Base-by-base conservation (phyloP, 2,888 invertebrate species). In the Netelia fuscicornis region DNA sequence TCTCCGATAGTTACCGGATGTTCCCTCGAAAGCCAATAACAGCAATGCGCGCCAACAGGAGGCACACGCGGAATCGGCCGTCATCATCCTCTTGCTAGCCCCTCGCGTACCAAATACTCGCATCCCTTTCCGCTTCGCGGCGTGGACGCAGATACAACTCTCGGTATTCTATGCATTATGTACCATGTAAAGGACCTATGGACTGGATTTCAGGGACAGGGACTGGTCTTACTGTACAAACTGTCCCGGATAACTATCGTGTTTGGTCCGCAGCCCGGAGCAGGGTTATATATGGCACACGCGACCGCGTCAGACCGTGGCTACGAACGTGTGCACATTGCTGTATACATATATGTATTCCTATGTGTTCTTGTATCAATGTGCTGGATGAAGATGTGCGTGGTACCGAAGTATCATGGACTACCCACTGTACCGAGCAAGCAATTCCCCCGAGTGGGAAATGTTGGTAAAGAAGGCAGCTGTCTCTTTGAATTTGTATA, bases 11-110 rank as follows among this genome's bases (percentile, higher is more conserved):
- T 80, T 68, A 72, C 79, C 76, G 80, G 81, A 87, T 84, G 83
- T 81, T 87, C 76, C 76, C 72, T 71, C 70, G 81, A 72, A 70
- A 77, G 78, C 84, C 84, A 87, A 87, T 84, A 78, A 81, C 76
- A 75, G 80, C 64, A 48, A 75, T 44, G 68, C 56, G 44, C 44
- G 30, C 78, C 23, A 71, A 60, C 30, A 44, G 37, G 65, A 44
- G 72, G 48, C 30, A 78, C 58, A 80, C 54, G 62, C 52, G 78
- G 81, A 60, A 74, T 70, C 65, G 75, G 78, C 13, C 74, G 52
- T 81, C 81, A 81, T 81, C 58, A 52, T 67, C 3, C 17, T 56
- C 42, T n/a, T 37, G 23, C 37, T n/a, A 25, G 13, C 23, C 68
- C 68, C 67, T n/a, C 56, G 30, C 30, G 13, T 56, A 52, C 62